Evolutionary conservation across 2,888 invertebrate genomes (phyloP).

Genomic region (Fragum sueziense): DNA sequence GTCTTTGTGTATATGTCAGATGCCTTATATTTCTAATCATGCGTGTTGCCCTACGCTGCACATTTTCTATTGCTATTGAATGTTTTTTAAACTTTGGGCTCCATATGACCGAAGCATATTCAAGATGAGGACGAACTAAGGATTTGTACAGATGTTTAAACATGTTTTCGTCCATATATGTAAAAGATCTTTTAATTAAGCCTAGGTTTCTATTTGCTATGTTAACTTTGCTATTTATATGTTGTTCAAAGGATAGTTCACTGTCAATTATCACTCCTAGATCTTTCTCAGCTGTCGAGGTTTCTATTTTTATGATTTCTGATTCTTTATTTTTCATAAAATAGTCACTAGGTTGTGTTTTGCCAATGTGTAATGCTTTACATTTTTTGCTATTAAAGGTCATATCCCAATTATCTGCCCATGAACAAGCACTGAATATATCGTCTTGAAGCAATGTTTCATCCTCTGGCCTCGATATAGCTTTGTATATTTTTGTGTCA

Average conservation of each 20-base stretch:
- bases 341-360: neutral
- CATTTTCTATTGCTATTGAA: slow-evolving; percentile 20
- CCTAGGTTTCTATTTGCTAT: slow-evolving; percentile 29
- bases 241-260: neutral
- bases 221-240: slow-evolving; percentile 10
- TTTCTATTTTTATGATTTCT: neutral
- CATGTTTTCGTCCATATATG: slow-evolving; percentile 23
- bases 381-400: slow-evolving; percentile 32
- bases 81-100: slow-evolving; percentile 28
- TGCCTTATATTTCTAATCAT: slow-evolving; percentile 11
- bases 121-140: slow-evolving; percentile 23
- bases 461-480: neutral
- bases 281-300: neutral
- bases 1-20: slow-evolving; percentile 2
- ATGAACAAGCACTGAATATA: slow-evolving; percentile 13
- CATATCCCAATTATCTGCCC: slow-evolving; percentile 15
- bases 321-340: neutral
- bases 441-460: neutral
- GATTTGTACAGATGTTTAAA: slow-evolving; percentile 33
- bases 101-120: slow-evolving; percentile 31
- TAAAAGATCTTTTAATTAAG: slow-evolving; percentile 24
- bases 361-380: neutral
- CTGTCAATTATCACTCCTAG: slow-evolving; percentile 7
- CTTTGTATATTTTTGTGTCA: slow-evolving; percentile 12
- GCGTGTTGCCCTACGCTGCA: slow-evolving; percentile 28